Evolutionary conservation across 2,113 vertebrate species (phyloP).

Genomic region (Albula glossodonta): DNA sequence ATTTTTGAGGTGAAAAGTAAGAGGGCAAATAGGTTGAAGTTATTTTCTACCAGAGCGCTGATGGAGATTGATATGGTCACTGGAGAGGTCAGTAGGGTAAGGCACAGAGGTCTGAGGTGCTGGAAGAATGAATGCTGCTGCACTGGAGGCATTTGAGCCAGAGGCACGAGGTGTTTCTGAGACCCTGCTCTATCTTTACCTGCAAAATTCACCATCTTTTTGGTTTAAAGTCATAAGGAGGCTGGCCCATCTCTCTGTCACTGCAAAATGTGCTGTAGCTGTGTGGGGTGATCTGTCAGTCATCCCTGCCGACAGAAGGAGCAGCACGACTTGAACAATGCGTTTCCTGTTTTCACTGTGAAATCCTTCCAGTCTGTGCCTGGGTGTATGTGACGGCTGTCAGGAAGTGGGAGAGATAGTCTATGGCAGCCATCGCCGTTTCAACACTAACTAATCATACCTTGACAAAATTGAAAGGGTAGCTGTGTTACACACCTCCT

Average conservation of each 20-base stretch:
- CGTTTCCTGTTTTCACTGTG: slow-evolving; percentile 1
- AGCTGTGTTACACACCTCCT: neutral
- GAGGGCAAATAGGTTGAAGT: neutral
- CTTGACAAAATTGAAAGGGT: slow-evolving; percentile 16
- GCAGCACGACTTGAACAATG: neutral
- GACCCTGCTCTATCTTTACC: too few species aligned
- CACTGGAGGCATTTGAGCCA: too few species aligned
- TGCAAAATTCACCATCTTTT: neutral
- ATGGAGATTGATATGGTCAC: neutral
- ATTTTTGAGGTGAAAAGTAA: neutral
- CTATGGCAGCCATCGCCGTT: neutral
- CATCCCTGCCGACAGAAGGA: neutral
- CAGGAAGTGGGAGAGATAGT: slow-evolving; percentile 12
- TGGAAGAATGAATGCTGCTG: too few species aligned
- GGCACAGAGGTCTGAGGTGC: too few species aligned
- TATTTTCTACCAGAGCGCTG: neutral
- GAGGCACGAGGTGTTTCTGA: too few species aligned
- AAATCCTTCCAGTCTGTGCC: slow-evolving; percentile 13
- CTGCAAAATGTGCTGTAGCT: neutral
- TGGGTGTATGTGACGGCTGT: slow-evolving; percentile 26
- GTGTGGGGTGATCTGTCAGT: neutral
- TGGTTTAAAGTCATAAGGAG: neutral
- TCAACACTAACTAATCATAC: slow-evolving; percentile 2
- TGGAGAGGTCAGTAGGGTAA: neutral
- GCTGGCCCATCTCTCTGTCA: neutral